Evolutionary conservation across 2,113 vertebrate species (phyloP).

Genomic region (Grus americana): DNA sequence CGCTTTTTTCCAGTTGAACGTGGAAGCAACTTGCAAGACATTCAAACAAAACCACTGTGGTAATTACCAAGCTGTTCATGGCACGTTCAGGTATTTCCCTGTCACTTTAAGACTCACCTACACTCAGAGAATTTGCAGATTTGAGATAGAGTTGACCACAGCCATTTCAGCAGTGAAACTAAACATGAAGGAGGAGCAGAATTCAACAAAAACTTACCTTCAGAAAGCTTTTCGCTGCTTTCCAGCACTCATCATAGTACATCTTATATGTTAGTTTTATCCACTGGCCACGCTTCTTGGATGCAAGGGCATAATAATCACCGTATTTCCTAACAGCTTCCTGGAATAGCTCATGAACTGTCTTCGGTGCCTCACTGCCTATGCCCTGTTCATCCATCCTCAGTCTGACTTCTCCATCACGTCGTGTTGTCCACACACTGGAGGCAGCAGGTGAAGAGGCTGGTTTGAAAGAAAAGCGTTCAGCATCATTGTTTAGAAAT

Average conservation of each 20-base stretch:
- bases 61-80: neutral
- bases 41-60: neutral
- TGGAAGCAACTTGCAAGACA: neutral
- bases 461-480: neutral
- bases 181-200: neutral
- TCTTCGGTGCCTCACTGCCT: constrained; percentile 79
- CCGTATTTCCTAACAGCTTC: constrained; percentile 74
- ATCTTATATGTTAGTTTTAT: constrained; percentile 77
- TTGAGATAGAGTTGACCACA: neutral
- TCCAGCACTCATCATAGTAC: constrained; percentile 85
- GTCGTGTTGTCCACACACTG: constrained; percentile 76
- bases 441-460: neutral
- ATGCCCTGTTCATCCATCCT: constrained; percentile 76
- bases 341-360: constrained; percentile 79
- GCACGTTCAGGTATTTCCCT: neutral
- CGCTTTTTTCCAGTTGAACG: neutral
- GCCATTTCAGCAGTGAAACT: neutral
- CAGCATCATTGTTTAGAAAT: neutral
- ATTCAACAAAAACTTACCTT: constrained; percentile 76
- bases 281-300: constrained; percentile 79
- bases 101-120: neutral
- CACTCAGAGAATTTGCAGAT: neutral
- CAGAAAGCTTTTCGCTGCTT: constrained; percentile 86
- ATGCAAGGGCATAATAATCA: constrained; percentile 74
- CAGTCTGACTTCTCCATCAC: constrained; percentile 81